Evolutionary conservation across 2,113 vertebrate species (phyloP), one percentile per base, ranked within the genome.

Genomic region (Brachionichthys hirsutus): DNA sequence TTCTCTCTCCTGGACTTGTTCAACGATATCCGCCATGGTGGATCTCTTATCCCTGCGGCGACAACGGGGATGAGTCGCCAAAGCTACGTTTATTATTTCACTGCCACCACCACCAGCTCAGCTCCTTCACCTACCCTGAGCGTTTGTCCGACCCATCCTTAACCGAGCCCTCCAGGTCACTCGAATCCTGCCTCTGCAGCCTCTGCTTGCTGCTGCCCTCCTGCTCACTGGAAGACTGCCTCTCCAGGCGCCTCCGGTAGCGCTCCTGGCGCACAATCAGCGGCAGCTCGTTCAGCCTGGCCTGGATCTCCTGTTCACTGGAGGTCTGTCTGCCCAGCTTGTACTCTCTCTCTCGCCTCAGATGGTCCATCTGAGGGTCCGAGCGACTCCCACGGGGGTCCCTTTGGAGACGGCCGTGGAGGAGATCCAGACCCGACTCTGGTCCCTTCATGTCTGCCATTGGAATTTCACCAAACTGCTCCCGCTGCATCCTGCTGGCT

Each of bases 1-100:
- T 77, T 97, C 95, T 87, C 93, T 94, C 82, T 98, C 95, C 81
- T 98, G 94, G 36, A 91, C 91, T 83, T 98, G 95, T 73, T 98
- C 95, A 57, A 98, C 95, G 46, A 98, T 97, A 72, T 98, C 95
- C 4, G 94, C 94, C 85, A 98, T 89, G 0, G 95, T 97, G 47
- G 92, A 90, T 82, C 93, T 94, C 85, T 94, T 98, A 53, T 80
- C 77, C 58, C 89, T 92, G 78, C 48, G 76, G 47, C 45, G 20
- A 54, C 30, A 70, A 54, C 34, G 75, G 20, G 75, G 54, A 51
- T 16, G 35, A 76, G 54, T 78, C 44, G 68, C 35, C 15, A 54
- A 67, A 62, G 63, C 45, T 80, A 41, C 12, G 49, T 15, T 73
- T 12, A 53, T 54, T 42, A 59, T 18, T 15, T 4, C 17, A 57